These are phyloP conservation scores for Platycheirus rosarum DNA, from an alignment of 2,888 invertebrate genomes.

Conservation along the genomic window DNA sequence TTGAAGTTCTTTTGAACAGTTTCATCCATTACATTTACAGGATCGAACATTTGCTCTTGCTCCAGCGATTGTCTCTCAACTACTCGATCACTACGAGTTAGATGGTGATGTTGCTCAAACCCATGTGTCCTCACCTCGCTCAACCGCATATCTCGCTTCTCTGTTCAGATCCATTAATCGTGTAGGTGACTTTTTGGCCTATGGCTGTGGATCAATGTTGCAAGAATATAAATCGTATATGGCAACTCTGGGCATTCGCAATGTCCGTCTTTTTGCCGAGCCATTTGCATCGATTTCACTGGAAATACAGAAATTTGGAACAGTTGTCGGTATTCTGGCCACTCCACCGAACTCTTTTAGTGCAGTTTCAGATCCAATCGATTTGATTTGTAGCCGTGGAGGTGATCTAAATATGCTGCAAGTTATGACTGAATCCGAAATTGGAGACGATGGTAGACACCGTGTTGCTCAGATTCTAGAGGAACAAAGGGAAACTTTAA, in stretches of 20 bases:
- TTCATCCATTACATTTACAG: no score
- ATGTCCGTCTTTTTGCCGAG: constrained; percentile 83
- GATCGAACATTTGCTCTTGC: constrained; percentile 92
- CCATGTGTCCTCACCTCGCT: constrained; percentile 90
- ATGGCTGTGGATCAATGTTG: constrained; percentile 84
- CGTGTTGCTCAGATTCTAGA: constrained; percentile 87
- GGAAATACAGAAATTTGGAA: constrained; percentile 84
- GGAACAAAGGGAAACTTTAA: constrained; percentile 89
- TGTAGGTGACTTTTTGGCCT: constrained; percentile 85
- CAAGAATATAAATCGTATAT: constrained; percentile 88
- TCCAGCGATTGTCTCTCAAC: constrained; percentile 88
- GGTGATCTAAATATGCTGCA: constrained; percentile 91
- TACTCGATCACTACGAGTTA: constrained; percentile 85
- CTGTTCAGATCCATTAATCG: constrained; percentile 85
- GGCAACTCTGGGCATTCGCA: constrained; percentile 87
- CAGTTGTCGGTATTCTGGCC: constrained; percentile 87
- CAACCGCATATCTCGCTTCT: constrained; percentile 90
- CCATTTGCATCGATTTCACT: constrained; percentile 83
- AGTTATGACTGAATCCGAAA: constrained; percentile 87
- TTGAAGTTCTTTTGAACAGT: no score
- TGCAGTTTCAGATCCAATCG: constrained; percentile 90
- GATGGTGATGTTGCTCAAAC: constrained; percentile 91
- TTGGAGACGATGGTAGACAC: constrained; percentile 85
- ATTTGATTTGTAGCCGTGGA: constrained; percentile 90
- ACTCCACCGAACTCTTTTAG: constrained; percentile 92